These are phyloP conservation scores for Papilio polytes DNA, from an alignment of 1,140 invertebrate genomes.

Conservation along the genomic window DNA sequence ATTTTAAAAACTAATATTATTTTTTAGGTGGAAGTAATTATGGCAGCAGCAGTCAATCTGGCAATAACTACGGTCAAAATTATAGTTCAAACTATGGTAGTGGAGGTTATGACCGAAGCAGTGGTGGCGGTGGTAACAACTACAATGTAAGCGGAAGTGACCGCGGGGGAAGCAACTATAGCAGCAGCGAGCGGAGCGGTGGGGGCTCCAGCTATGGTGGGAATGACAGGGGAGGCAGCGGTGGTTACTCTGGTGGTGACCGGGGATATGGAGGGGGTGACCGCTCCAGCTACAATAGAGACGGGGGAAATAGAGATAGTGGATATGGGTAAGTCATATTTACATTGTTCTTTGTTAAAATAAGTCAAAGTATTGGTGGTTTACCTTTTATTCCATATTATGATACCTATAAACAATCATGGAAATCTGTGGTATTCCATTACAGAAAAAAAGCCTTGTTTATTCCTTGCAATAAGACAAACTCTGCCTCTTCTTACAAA, in stretches of 20 bases:
- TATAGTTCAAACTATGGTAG: slow-evolving; percentile 43
- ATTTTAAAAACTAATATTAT: background rate
- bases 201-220: slow-evolving; percentile 70
- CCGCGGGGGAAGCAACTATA: slow-evolving; percentile 60
- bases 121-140: slow-evolving; percentile 63
- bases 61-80: slow-evolving; percentile 58
- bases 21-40: slow-evolving; percentile 59
- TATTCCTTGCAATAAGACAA: no score
- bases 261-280: slow-evolving; percentile 79
- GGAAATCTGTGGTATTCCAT: no score
- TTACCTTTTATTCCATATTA: background rate
- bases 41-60: slow-evolving; percentile 59
- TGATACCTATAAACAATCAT: background rate
- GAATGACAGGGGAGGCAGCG: slow-evolving; percentile 75
- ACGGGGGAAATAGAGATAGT: slow-evolving; percentile 78
- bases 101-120: slow-evolving; percentile 64
- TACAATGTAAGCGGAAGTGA: slow-evolving; percentile 62
- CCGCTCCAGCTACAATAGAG: slow-evolving; percentile 78
- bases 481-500: no score
- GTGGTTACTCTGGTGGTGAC: slow-evolving; percentile 66
- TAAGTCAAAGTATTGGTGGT: background rate
- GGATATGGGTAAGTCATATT: slow-evolving; percentile 75
- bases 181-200: slow-evolving; percentile 59
- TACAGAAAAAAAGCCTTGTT: no score
- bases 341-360: background rate